phyloP scores from a whole-genome alignment of 2,113 vertebrate genomes.

The Trematocara marginatum region DNA sequence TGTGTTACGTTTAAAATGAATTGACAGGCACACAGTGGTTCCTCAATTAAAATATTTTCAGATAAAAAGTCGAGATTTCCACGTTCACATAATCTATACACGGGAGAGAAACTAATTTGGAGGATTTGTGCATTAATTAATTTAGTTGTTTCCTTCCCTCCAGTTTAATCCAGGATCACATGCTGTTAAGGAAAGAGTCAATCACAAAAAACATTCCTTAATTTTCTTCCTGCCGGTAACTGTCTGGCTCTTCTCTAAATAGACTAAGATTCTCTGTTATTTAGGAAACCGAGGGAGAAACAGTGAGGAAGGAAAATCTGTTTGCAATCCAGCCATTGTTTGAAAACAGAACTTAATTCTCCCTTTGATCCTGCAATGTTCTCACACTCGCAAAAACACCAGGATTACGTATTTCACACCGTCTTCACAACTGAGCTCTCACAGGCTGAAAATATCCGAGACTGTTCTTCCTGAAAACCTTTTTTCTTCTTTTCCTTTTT shows the following conservation, averaged over 20 bases:
- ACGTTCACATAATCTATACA: not conserved
- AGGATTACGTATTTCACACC: conserved; percentile 5
- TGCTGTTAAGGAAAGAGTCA: not conserved
- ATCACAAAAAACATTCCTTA: not conserved
- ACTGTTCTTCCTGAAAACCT: conserved; percentile 16
- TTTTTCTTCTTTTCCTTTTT: not conserved
- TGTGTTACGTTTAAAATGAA: not conserved
- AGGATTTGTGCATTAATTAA: not conserved
- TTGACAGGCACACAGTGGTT: not conserved
- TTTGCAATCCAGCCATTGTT: conserved; percentile 13
- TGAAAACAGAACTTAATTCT: not conserved
- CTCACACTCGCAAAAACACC: conserved; percentile 27
- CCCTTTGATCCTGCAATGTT: conserved; percentile 15
- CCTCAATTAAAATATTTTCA: not conserved
- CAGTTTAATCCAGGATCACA: not conserved
- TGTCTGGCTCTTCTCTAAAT: not conserved
- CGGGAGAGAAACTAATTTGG: not conserved
- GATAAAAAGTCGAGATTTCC: not conserved
- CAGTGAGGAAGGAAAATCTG: conserved; percentile 1
- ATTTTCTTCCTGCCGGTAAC: not conserved
- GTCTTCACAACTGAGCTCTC: not conserved
- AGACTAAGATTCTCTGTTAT: not conserved
- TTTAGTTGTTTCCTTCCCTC: not conserved
- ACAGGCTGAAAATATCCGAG: conserved; percentile 15
- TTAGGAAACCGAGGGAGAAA: not conserved